Conservation (phyloP, 1,140 invertebrate genomes). For the Tenebrio molitor region DNA sequence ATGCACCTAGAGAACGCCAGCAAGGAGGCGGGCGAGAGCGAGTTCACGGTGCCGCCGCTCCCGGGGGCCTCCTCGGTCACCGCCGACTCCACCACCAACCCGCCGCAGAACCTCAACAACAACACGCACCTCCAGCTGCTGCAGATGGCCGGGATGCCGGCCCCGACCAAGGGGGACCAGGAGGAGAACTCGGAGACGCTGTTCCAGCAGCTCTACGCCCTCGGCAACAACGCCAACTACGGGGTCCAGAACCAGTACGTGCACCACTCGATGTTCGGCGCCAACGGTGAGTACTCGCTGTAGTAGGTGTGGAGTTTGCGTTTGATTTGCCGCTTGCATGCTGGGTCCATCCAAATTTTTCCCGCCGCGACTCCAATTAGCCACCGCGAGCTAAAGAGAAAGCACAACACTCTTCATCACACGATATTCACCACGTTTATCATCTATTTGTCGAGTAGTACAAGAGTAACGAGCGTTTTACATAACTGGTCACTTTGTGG, state of each 20-base stretch:
- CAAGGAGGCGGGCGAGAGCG: conserved; percentile 57
- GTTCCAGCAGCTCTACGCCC: conserved; percentile 65
- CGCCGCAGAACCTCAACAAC: conserved; percentile 62
- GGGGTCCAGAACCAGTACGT: conserved; percentile 65
- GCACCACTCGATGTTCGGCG: conserved; percentile 65
- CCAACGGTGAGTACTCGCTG: conserved; percentile 63
- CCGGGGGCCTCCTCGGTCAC: conserved; percentile 61
- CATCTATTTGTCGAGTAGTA: not conserved
- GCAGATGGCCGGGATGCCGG: conserved; percentile 59
- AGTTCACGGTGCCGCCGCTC: conserved; percentile 65
- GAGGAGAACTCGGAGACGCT: conserved; percentile 62
- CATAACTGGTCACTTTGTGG: not conserved
- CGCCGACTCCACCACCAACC: conserved; percentile 64
- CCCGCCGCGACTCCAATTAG: not conserved
- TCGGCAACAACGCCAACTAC: conserved; percentile 62
- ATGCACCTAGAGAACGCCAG: conserved; percentile 74
- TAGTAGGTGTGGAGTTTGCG: conserved; percentile 1
- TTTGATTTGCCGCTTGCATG: conserved; percentile 20
- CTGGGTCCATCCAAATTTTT: not conserved
- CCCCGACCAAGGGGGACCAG: conserved; percentile 49
- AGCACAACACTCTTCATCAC: not conserved
- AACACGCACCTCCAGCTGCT: conserved; percentile 63
- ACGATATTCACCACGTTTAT: not conserved
- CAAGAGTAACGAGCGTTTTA: not conserved
- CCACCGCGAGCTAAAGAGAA: not conserved